Evolutionary conservation across 2,113 vertebrate species (phyloP).

Genomic region (Ophthalmolycus amberensis): DNA sequence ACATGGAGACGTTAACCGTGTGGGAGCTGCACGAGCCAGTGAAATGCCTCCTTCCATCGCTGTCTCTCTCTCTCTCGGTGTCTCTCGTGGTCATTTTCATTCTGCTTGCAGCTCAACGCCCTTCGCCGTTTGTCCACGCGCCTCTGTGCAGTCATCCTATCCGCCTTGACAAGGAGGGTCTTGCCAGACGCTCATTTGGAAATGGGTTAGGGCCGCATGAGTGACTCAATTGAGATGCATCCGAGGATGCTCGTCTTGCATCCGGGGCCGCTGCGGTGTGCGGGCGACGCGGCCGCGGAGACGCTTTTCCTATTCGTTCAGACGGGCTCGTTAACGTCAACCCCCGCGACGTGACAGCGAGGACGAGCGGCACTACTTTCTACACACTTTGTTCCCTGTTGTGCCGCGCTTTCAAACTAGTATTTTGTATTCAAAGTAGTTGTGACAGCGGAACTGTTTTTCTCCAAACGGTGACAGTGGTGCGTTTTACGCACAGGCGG

Average conservation of each 20-base stretch:
- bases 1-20: constrained; percentile 50
- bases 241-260: constrained; percentile 43
- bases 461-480: not conserved
- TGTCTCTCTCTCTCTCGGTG: constrained; percentile 20
- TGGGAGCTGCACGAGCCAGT: constrained; percentile 44
- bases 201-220: constrained; percentile 63
- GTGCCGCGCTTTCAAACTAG: constrained; percentile 35
- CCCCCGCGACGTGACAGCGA: constrained; percentile 41
- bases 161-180: constrained; percentile 63
- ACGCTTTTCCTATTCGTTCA: constrained; percentile 11
- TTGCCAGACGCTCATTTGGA: constrained; percentile 69
- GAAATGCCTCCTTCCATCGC: constrained; percentile 48
- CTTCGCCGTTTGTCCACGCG: constrained; percentile 55
- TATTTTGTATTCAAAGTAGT: constrained; percentile 37
- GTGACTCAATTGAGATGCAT: constrained; percentile 71
- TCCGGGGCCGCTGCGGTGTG: constrained; percentile 26
- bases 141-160: constrained; percentile 59
- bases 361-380: constrained; percentile 47
- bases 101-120: constrained; percentile 67
- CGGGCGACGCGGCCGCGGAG: constrained; percentile 40
- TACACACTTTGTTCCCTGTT: constrained; percentile 40
- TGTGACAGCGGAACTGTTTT: constrained; percentile 54
- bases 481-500: constrained; percentile 17
- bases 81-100: constrained; percentile 72
- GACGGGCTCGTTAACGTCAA: constrained; percentile 60